Conservation (phyloP, 1,140 invertebrate species). For the Hesperophylax magnus region DNA sequence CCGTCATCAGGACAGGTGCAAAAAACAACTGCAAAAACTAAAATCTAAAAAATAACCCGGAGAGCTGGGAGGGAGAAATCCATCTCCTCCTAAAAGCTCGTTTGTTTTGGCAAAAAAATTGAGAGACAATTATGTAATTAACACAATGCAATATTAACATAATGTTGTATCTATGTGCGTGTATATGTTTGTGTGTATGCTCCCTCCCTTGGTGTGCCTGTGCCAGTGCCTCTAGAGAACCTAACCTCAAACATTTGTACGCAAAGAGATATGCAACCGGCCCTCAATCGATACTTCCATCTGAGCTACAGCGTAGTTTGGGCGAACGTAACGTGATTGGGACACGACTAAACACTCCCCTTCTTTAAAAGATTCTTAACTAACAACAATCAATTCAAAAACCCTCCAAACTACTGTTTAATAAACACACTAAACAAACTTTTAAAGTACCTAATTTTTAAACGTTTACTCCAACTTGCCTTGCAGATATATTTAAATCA, state of each 20-base stretch:
- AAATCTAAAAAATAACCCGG: conserved; percentile 25
- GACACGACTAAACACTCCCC: too few relatives aligned
- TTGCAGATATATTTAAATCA: too few relatives aligned
- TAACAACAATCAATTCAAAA: too few relatives aligned
- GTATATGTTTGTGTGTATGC: conserved; percentile 35
- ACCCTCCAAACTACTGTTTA: too few relatives aligned
- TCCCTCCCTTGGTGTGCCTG: conserved; percentile 9
- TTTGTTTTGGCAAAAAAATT: conserved; percentile 26
- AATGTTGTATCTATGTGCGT: conserved; percentile 39
- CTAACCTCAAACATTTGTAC: not conserved
- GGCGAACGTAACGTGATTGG: too few relatives aligned
- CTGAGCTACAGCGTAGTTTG: too few relatives aligned
- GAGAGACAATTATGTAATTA: conserved; percentile 47
- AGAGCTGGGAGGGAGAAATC: conserved; percentile 8
- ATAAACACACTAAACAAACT: too few relatives aligned
- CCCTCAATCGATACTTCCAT: conserved; percentile 2
- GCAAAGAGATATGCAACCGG: not conserved
- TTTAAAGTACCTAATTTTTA: too few relatives aligned
- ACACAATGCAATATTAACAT: conserved; percentile 38
- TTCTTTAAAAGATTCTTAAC: too few relatives aligned
- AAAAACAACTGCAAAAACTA: conserved; percentile 53
- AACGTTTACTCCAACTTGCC: too few relatives aligned
- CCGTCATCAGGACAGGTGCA: conserved; percentile 85
- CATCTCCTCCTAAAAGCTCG: conserved; percentile 3
- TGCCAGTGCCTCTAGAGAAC: not conserved